These are phyloP conservation scores for Pherbina coryleti DNA, from an alignment of 2,888 invertebrate genomes.

Conservation along the genomic window DNA sequence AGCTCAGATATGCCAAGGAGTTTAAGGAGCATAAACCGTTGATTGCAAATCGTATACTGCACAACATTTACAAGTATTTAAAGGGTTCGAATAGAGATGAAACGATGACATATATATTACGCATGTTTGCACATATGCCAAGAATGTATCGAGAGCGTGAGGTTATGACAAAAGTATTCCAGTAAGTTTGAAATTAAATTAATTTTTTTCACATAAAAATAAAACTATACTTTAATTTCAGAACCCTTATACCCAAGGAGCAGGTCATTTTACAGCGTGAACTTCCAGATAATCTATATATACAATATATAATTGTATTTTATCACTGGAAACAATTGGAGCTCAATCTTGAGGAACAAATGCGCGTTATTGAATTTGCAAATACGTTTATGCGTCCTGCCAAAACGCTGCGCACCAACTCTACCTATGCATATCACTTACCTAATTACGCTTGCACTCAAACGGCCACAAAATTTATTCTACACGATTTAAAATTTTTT, in stretches of 20 bases:
- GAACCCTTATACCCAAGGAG: conserved; percentile 51
- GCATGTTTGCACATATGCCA: conserved; percentile 53
- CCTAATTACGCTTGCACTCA: conserved; percentile 49
- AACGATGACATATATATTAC: conserved; percentile 37
- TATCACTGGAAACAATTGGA: conserved; percentile 57
- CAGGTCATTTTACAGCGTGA: conserved; percentile 51
- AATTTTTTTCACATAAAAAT: neutral
- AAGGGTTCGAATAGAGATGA: conserved; percentile 42
- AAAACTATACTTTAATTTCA: conserved; percentile 22
- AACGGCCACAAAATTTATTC: conserved; percentile 55
- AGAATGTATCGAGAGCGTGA: conserved; percentile 54
- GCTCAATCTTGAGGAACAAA: conserved; percentile 46
- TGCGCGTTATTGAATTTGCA: conserved; percentile 54
- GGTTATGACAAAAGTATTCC: conserved; percentile 55
- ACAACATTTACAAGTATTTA: conserved; percentile 52
- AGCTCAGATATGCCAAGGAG: conserved; percentile 53
- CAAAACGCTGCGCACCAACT: conserved; percentile 49
- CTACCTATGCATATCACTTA: conserved; percentile 52
- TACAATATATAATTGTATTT: conserved; percentile 60
- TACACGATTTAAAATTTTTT: conserved; percentile 53
- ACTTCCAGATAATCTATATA: conserved; percentile 56
- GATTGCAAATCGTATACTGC: conserved; percentile 54
- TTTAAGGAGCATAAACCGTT: conserved; percentile 50
- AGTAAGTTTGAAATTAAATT: conserved; percentile 44
- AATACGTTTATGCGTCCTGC: conserved; percentile 58